phyloP scores from a whole-genome alignment of 2,113 vertebrate genomes.

The Tor tambroides region DNA sequence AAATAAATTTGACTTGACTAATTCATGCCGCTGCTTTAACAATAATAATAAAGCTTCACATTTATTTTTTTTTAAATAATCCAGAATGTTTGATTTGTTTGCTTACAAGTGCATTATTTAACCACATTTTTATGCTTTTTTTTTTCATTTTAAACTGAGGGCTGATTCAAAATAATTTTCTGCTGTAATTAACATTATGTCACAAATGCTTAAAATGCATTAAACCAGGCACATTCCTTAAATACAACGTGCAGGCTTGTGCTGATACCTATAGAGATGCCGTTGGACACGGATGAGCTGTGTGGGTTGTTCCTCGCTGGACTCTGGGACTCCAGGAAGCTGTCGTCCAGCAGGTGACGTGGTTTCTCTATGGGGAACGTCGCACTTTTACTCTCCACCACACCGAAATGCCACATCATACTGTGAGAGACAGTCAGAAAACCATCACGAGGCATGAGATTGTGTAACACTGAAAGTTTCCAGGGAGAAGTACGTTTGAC shows the following conservation, averaged over 20 bases:
- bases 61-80: too few species aligned
- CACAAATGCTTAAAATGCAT: neutral
- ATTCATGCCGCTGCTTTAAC: too few species aligned
- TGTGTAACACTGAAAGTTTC: neutral
- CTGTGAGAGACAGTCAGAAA: conserved; percentile 69
- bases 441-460: neutral
- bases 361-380: conserved; percentile 90
- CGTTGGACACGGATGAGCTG: conserved; percentile 78
- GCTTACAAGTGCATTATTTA: neutral
- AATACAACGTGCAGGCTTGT: neutral
- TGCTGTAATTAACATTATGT: neutral
- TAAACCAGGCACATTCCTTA: neutral
- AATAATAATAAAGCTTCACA: too few species aligned
- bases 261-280: conserved; percentile 80
- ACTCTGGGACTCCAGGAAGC: conserved; percentile 90
- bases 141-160: neutral
- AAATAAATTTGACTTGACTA: too few species aligned
- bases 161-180: neutral
- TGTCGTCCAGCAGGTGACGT: conserved; percentile 93
- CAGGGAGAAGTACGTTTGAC: neutral
- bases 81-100: neutral
- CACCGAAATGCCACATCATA: conserved; percentile 91
- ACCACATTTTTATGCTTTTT: neutral
- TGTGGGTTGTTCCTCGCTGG: conserved; percentile 74
- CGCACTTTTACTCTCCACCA: conserved; percentile 91